Evolutionary conservation across 2,888 invertebrate species (phyloP).

Genomic region (Peribatodes rhomboidaria): DNA sequence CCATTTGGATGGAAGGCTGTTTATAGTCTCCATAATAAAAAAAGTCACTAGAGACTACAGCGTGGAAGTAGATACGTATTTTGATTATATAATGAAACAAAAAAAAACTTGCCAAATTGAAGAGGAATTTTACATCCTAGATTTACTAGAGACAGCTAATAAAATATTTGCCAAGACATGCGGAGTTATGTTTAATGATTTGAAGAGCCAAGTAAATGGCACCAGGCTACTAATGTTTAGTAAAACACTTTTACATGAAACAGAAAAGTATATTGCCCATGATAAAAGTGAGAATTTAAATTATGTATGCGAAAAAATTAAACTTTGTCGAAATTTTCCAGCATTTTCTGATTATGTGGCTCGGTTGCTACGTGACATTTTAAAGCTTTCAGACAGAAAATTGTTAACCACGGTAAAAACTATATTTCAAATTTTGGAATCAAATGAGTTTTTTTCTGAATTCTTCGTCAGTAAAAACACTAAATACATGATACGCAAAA

Average conservation of each 20-base stretch:
- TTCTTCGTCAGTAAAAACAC: conserved; percentile 47
- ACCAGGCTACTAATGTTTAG: not conserved
- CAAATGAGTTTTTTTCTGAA: conserved; percentile 43
- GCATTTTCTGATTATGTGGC: conserved; percentile 55
- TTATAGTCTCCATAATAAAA: not conserved
- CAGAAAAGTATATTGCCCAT: not conserved
- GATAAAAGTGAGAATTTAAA: conserved; percentile 15
- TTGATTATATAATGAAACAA: conserved; percentile 6
- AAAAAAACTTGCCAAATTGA: conserved; percentile 4
- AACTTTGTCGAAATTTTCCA: conserved; percentile 57
- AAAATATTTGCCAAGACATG: conserved; percentile 8
- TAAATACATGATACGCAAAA: conserved; percentile 35
- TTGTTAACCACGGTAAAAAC: conserved; percentile 41
- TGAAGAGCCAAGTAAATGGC: not conserved
- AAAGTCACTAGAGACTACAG: not conserved
- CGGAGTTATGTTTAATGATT: not conserved
- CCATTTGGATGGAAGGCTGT: not conserved
- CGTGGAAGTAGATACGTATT: not conserved
- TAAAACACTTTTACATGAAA: not conserved
- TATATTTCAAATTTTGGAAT: conserved; percentile 32
- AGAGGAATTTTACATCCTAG: conserved; percentile 15
- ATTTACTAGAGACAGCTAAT: conserved; percentile 12
- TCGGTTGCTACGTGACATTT: conserved; percentile 51
- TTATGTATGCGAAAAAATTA: conserved; percentile 23
- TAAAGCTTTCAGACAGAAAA: conserved; percentile 51